These are phyloP conservation scores for Theretra japonica DNA, from an alignment of 2,888 invertebrate species.

Conservation along the genomic window DNA sequence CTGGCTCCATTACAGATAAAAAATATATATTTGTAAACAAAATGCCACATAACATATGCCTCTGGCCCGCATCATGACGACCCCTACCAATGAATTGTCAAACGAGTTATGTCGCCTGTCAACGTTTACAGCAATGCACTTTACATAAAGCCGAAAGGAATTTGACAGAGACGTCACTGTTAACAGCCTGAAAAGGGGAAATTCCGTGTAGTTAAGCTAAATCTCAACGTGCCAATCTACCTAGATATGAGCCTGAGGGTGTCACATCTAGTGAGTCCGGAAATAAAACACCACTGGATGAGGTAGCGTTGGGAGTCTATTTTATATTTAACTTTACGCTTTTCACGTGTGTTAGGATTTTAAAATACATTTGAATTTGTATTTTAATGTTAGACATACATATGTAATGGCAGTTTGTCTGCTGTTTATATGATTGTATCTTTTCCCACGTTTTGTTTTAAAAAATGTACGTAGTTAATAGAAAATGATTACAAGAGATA, in stretches of 20 bases:
- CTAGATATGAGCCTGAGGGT: conserved; percentile 33
- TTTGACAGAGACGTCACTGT: conserved; percentile 34
- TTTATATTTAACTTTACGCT: not conserved
- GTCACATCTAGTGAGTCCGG: conserved; percentile 32
- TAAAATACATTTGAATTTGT: too few species aligned
- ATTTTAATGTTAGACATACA: too few species aligned
- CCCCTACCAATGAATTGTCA: conserved; percentile 20
- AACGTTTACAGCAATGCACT: conserved; percentile 2
- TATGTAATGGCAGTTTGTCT: too few species aligned
- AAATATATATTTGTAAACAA: too few species aligned
- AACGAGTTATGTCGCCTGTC: conserved; percentile 25
- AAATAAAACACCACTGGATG: conserved; percentile 39
- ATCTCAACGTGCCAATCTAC: conserved; percentile 38
- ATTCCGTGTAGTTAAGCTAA: conserved; percentile 46
- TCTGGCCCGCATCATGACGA: too few species aligned
- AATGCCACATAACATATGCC: too few species aligned
- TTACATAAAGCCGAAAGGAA: conserved; percentile 21
- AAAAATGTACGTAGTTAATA: too few species aligned
- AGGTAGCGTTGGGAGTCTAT: conserved; percentile 24
- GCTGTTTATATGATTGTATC: too few species aligned
- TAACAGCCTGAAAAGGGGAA: conserved; percentile 36
- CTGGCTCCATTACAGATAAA: too few species aligned
- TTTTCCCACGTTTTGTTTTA: too few species aligned
- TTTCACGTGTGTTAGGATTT: too few species aligned
- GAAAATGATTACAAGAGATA: too few species aligned